Evolutionary conservation across 1,140 invertebrate genomes (phyloP).

Genomic region (Heliconius congener): DNA sequence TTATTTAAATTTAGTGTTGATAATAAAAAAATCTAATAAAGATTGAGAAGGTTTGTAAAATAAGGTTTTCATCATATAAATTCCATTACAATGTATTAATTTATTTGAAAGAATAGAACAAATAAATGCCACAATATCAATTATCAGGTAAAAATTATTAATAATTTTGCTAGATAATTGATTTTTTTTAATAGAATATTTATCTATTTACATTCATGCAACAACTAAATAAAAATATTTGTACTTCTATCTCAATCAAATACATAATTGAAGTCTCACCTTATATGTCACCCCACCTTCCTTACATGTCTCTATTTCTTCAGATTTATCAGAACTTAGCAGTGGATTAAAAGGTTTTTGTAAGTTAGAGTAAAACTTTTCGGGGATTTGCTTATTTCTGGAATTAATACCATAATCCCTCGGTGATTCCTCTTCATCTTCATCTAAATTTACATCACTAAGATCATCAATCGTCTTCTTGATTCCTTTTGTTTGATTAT

Average conservation of each 20-base stretch:
- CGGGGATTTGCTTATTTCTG: constrained; percentile 61
- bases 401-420: constrained; percentile 44
- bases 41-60: no score
- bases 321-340: constrained; percentile 54
- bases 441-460: constrained; percentile 73
- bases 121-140: no score
- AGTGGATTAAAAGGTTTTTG: constrained; percentile 67
- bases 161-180: no score
- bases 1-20: no score
- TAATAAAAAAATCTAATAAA: no score
- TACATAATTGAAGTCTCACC: constrained; percentile 46
- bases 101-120: no score
- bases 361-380: constrained; percentile 71
- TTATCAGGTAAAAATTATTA: no score
- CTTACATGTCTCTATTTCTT: constrained; percentile 63
- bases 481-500: constrained; percentile 61
- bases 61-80: no score
- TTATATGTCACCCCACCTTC: constrained; percentile 71
- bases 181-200: no score
- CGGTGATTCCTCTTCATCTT: constrained; percentile 63
- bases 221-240: no score
- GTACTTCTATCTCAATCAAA: neutral
- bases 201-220: no score
- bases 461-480: constrained; percentile 60
- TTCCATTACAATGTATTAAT: no score